Percentiles rank a stretch among this genome's conserved stretches.
phyloP scores from a whole-genome alignment of 2,113 vertebrate species.

The Chiloscyllium plagiosum region DNA sequence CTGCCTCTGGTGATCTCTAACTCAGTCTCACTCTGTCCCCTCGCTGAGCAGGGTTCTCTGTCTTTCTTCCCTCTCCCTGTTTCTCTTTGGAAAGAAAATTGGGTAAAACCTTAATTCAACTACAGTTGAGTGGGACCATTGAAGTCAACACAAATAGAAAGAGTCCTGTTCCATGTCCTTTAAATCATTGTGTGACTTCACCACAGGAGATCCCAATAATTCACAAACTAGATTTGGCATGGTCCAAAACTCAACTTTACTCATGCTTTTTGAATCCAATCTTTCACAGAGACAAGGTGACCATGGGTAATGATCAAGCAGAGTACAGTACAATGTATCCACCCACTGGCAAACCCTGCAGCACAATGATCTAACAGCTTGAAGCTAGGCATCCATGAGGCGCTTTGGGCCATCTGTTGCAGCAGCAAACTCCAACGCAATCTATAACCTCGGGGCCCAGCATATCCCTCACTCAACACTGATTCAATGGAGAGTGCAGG shows the following conservation, averaged over 20 bases:
- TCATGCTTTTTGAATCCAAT: background rate
- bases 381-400: no score
- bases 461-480: no score
- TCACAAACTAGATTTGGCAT: background rate
- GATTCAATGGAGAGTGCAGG: no score
- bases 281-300: background rate
- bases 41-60: background rate
- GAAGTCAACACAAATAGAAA: background rate
- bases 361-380: no score
- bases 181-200: no score
- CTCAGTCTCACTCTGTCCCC: no score
- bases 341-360: background rate
- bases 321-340: background rate
- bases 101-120: background rate
- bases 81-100: background rate
- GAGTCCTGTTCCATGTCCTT: background rate
- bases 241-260: background rate
- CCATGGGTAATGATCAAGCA: background rate
- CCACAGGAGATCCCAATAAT: background rate
- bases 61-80: background rate
- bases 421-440: no score
- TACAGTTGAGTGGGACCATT: background rate
- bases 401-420: no score
- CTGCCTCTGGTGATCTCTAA: no score
- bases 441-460: no score